Base-by-base conservation (phyloP, 2,113 vertebrate species). In the Odocoileus hemionus region DNA sequence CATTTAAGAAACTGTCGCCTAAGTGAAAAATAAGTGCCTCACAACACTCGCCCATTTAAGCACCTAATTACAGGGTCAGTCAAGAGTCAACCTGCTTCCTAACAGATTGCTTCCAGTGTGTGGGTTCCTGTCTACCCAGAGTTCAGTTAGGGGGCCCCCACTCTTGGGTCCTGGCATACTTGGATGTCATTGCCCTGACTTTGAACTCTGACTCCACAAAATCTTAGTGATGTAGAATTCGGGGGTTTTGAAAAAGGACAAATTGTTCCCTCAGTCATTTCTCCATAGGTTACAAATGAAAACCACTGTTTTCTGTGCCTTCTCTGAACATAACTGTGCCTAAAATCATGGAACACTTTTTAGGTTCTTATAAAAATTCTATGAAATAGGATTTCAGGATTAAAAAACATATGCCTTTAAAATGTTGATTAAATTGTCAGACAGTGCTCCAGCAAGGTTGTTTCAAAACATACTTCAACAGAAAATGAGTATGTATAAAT, bases 21-120 rank as follows among this genome's bases (percentile, higher is more conserved):
- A 97, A 94, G 76, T 94, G 93, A 97, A 89, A 97, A 97, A 94
- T 95, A 97, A 98, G 88, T 92, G 95, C 74, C 47, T 97, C 88
- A 78, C 61, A 78, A 85, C 85, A 78, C 70, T 76, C 43, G 45
- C 13, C 54, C 58, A 91, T 86, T 87, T 91, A 91, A 97, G 86
- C 58, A 94, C 88, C 85, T 90, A 97, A 97, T 97, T 96, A 96
- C 23, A 91, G 64, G 80, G 86, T 94, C 87, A 96, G 93, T 64
- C 47, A 82, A 91, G 88, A 96, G 57, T 91, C 50, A 45, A 33
- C 39, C n/a, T 91, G n/a, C 52, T 61, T 25, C 30, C 0, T 86
- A 93, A 79, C 89, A 91, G 64, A 94, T 55, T 86, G 67, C 70
- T 26, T 39, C 55, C 7, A 80, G 0, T 39, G 54, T 54, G 25